These are phyloP conservation scores for Sternotherus odoratus DNA, from an alignment of 2,797 vertebrate genomes.

Conservation along the genomic window DNA sequence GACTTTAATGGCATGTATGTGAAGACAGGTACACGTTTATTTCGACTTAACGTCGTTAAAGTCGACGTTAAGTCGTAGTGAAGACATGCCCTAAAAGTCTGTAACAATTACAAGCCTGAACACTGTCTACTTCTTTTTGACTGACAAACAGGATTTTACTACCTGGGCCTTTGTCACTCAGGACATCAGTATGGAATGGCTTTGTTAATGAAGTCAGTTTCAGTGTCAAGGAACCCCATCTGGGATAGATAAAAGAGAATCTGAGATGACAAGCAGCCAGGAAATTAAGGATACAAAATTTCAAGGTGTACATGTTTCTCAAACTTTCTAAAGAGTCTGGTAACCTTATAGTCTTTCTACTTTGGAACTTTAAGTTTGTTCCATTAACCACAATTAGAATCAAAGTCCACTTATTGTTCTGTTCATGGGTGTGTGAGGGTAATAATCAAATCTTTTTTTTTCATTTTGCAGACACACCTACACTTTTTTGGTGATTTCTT, in stretches of 20 bases:
- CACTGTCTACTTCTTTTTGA: background rate
- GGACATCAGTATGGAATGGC: background rate
- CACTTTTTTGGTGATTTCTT: background rate
- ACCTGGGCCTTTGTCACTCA: background rate
- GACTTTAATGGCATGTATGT: too few species aligned
- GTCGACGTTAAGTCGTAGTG: too few species aligned
- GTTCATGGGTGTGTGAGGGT: background rate
- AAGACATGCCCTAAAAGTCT: too few species aligned
- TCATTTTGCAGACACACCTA: background rate
- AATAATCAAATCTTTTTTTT: background rate
- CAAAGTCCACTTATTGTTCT: background rate
- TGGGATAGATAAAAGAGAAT: constrained; percentile 6
- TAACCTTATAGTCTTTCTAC: background rate
- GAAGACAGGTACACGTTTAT: too few species aligned
- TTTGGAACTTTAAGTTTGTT: background rate
- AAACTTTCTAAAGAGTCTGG: constrained; percentile 12
- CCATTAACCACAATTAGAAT: background rate
- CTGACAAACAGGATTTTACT: background rate
- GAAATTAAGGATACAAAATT: constrained; percentile 6
- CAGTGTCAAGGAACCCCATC: background rate
- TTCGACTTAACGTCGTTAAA: too few species aligned
- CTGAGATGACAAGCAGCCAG: background rate
- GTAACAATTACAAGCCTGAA: background rate
- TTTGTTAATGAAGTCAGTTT: background rate
- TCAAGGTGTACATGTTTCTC: constrained; percentile 31